A percentile compares a stretch with the other conserved stretches of the same genome.
phyloP scores from a whole-genome alignment of 1,140 invertebrate species.

The Sarcophaga peregrina region DNA sequence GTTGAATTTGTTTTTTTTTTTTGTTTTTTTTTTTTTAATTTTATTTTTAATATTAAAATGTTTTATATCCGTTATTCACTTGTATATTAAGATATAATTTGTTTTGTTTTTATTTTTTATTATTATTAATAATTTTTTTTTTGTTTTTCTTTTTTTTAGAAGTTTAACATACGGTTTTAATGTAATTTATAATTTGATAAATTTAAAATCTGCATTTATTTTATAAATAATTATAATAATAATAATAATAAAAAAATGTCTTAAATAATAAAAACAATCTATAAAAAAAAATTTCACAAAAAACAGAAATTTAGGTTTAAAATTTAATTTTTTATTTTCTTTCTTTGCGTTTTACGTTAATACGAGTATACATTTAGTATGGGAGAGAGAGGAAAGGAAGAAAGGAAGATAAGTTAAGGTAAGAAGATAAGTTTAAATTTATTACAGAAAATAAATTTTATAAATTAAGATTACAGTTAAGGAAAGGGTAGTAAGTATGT shows the following conservation, averaged over 20 bases:
- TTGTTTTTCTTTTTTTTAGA: no score
- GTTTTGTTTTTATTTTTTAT: slow-evolving; percentile 52
- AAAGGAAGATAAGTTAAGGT: background rate
- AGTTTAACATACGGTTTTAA: slow-evolving; percentile 36
- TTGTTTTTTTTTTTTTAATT: no score
- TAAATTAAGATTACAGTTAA: background rate
- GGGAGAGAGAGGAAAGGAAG: background rate
- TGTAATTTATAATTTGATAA: slow-evolving; percentile 50
- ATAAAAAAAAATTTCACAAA: slow-evolving; percentile 25
- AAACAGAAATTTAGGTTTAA: background rate
- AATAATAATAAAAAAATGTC: no score
- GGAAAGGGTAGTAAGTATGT: background rate
- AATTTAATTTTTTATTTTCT: background rate
- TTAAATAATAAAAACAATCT: slow-evolving; percentile 40
- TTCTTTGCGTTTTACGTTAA: background rate
- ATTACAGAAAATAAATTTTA: background rate
- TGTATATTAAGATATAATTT: slow-evolving; percentile 46
- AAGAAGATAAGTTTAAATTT: background rate
- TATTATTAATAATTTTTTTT: no score
- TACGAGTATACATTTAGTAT: slow-evolving; percentile 15
- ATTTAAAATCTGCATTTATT: slow-evolving; percentile 51
- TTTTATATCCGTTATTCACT: slow-evolving; percentile 32
- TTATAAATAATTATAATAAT: no score
- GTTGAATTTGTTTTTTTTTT: slow-evolving; percentile 26
- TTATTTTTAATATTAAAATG: slow-evolving; percentile 27